Percentiles rank a stretch among this genome's conserved stretches.
Conservation (phyloP, 1,140 invertebrate species). For the Pemphigus obesinymphae region DNA sequence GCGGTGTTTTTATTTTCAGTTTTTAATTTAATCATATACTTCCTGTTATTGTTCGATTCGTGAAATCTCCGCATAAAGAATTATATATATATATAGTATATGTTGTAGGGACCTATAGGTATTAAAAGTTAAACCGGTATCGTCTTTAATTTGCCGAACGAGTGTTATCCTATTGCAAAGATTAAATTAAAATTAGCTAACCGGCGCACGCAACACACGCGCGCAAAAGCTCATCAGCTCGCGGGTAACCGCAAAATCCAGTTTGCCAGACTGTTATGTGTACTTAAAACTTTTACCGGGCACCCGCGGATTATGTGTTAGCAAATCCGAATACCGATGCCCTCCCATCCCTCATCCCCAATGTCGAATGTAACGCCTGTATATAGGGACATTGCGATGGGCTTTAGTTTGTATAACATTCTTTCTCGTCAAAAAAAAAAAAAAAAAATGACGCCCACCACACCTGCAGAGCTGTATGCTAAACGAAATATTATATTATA, state of each 20-base stretch:
- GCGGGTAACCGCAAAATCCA: neutral
- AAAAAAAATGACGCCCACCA: no score
- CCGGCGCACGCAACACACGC: neutral
- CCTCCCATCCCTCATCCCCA: neutral
- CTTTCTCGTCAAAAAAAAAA: no score
- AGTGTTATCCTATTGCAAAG: neutral
- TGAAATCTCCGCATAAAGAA: no score
- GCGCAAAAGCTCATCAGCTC: neutral
- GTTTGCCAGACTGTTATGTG: neutral
- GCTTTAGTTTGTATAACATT: no score
- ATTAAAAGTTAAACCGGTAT: neutral
- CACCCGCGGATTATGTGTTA: neutral
- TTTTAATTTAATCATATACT: no score
- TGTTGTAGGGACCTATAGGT: no score
- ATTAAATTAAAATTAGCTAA: conserved; percentile 25
- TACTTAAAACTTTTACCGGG: neutral
- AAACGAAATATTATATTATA: no score
- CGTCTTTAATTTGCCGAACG: neutral
- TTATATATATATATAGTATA: no score
- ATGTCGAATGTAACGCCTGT: neutral
- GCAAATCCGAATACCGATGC: neutral
- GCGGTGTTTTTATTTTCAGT: no score
- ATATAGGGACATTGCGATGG: no score
- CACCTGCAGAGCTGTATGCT: no score
- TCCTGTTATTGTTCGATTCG: no score